Percentiles rank a stretch among this genome's conserved stretches.
Conservation (phyloP, 2,797 vertebrate genomes). For the Acropternis orthonyx region DNA sequence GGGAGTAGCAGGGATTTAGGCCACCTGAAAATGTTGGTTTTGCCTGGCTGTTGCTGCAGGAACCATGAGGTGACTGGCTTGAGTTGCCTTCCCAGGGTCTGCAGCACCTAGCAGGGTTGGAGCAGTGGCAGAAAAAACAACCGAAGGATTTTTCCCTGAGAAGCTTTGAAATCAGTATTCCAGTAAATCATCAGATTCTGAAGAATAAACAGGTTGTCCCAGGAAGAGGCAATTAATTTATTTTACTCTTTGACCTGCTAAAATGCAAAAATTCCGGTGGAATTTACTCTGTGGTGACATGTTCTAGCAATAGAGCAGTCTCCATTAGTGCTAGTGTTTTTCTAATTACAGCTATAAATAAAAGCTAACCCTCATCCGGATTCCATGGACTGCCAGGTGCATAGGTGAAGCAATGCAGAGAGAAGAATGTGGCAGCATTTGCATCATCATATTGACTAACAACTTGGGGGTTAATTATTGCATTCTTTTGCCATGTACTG, state of each 20-base stretch:
- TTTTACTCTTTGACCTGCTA: slow-evolving; percentile 18
- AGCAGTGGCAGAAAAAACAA: not conserved
- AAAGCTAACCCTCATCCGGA: not conserved
- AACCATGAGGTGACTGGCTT: rapidly evolving
- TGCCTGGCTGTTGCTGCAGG: not conserved
- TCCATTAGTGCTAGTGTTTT: slow-evolving; percentile 35
- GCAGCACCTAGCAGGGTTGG: rapidly evolving
- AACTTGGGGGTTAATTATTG: slow-evolving; percentile 40
- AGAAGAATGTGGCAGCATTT: slow-evolving; percentile 1
- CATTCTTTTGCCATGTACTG: not conserved
- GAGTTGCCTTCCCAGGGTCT: not conserved
- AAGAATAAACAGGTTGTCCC: slow-evolving; percentile 4
- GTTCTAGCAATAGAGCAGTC: not conserved
- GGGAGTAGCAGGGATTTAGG: not conserved
- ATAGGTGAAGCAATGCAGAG: not conserved
- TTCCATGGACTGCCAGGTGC: not conserved
- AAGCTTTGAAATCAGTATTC: not conserved
- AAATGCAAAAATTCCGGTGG: slow-evolving; percentile 39
- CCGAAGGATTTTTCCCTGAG: not conserved
- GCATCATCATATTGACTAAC: slow-evolving; percentile 32
- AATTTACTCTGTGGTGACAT: slow-evolving; percentile 14
- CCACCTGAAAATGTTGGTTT: not conserved
- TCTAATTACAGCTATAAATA: slow-evolving; percentile 52
- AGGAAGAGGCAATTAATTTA: not conserved
- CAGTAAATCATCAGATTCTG: not conserved